Evolutionary conservation across 2,888 invertebrate species (phyloP), one percentile per base, ranked within the genome.

Genomic region (Harpalus rufipes): DNA sequence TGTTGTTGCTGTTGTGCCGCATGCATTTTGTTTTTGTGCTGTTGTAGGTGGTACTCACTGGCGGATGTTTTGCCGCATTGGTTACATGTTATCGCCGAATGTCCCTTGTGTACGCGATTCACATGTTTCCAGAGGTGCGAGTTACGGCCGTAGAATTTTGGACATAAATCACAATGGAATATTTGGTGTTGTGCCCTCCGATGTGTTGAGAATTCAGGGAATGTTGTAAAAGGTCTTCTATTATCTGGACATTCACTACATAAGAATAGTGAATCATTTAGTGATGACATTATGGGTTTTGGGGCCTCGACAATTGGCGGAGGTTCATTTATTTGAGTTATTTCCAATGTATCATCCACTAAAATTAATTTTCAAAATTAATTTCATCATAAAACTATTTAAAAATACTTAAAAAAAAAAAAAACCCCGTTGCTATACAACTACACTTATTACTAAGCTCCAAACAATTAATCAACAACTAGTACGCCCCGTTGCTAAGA

Each of bases 91-190:
- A 94, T 92, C 85, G 93, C 93, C n/a, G 92, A 92, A 88, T 94
- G 93, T 12, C 93, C 80, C 21, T 91, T 91, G 87, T 93, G 93
- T 10, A 93, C 91, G 61, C 93, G 90, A 87, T 93, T 93, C 0
- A 93, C 93, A 87, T 94, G 94, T 87, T 94, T 94, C 93, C 93
- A 93, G 10, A 94, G 87, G 87, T 93, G 93, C 8, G 93, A 93
- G 25, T 93, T 93, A 10, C 93, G 89, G 0, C 93, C 93, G 87
- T 94, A 94, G 86, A 92, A 93, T 87, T 94, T 94, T 86, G 92
- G 92, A 87, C 94, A 94, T 7, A 94, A 88, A 89, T 94, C 93
- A 87, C 94, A 94, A 6, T 93, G 93, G 87, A 93, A 93, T 7
- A 93, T 91, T 41, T 91, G 91, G 87, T 94, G 94, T 41, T 91